These are phyloP conservation scores for Apoda limacodes DNA, from an alignment of 2,888 invertebrate species.

Conservation along the genomic window DNA sequence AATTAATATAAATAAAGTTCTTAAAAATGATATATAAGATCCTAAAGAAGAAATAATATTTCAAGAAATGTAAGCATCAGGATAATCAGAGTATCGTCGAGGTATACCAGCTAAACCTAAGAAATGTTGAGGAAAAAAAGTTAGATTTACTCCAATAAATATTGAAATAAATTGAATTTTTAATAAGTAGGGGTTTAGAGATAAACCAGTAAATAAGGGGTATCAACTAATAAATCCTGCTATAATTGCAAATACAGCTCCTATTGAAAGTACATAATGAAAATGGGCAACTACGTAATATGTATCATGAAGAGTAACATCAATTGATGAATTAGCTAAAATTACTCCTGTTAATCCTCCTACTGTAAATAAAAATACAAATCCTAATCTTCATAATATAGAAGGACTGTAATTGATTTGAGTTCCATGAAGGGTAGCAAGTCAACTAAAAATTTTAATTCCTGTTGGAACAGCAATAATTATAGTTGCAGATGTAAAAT, in stretches of 20 bases:
- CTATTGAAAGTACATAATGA: constrained; percentile 84
- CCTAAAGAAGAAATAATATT: constrained; percentile 77
- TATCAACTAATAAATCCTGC: constrained; percentile 80
- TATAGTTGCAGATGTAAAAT: constrained; percentile 87
- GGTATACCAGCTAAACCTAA: constrained; percentile 69
- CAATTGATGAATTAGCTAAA: constrained; percentile 79
- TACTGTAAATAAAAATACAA: constrained; percentile 82
- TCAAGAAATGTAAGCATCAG: constrained; percentile 74
- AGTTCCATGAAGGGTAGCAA: constrained; percentile 76
- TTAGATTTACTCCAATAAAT: constrained; percentile 83
- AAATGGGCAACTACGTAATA: constrained; percentile 88
- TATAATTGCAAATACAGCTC: constrained; percentile 84
- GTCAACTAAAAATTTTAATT: constrained; percentile 85
- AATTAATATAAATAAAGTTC: constrained; percentile 70
- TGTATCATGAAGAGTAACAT: constrained; percentile 83
- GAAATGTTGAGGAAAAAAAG: constrained; percentile 86
- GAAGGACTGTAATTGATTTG: constrained; percentile 70
- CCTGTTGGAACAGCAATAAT: constrained; percentile 89
- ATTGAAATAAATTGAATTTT: constrained; percentile 78
- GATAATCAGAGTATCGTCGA: constrained; percentile 81
- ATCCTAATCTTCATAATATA: constrained; percentile 77
- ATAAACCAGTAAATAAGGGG: constrained; percentile 74
- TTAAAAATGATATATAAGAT: constrained; percentile 72
- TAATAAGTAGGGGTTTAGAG: constrained; percentile 68
- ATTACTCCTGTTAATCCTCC: constrained; percentile 79